Conservation (phyloP, 2,888 invertebrate genomes). For the Horisme vitalbata region DNA sequence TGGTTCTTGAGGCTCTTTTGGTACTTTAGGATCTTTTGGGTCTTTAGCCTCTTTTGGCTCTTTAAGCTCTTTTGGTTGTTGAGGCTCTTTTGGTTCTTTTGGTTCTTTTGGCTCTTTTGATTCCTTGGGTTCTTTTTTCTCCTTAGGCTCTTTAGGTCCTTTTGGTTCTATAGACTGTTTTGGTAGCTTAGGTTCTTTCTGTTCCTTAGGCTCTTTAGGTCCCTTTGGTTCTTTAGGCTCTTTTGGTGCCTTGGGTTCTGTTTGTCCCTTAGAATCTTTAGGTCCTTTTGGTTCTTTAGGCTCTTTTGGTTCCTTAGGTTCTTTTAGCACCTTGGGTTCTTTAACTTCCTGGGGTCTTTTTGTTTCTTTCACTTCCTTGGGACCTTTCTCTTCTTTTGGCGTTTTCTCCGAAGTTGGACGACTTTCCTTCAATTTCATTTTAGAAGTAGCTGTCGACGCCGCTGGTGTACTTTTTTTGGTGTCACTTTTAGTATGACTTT, state of each 20-base stretch:
- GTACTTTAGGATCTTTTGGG: slow-evolving; percentile 5
- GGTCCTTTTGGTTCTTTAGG: no score
- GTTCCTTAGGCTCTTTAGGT: no score
- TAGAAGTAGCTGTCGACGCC: slow-evolving; percentile 7
- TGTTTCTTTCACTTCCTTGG: background rate
- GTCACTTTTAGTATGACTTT: background rate
- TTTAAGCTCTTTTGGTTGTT: no score
- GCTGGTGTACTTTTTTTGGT: slow-evolving; percentile 3
- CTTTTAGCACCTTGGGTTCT: no score
- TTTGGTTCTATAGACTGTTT: background rate
- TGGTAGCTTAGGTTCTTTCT: no score
- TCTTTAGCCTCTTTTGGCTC: slow-evolving; percentile 6
- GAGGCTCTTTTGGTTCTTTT: no score
- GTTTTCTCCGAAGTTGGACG: background rate
- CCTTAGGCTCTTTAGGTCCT: no score
- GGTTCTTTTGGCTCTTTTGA: no score
- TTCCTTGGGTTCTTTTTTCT: slow-evolving; percentile 7
- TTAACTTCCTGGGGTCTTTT: background rate
- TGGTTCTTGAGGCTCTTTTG: slow-evolving; percentile 1
- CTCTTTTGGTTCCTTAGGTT: no score
- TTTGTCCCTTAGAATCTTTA: no score
- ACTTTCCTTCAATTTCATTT: slow-evolving; percentile 10
- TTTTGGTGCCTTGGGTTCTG: background rate
- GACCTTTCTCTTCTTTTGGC: background rate
- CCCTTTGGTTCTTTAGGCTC: no score